phyloP scores from a whole-genome alignment of 2,888 invertebrate genomes.

The Salpingus planirostris region DNA sequence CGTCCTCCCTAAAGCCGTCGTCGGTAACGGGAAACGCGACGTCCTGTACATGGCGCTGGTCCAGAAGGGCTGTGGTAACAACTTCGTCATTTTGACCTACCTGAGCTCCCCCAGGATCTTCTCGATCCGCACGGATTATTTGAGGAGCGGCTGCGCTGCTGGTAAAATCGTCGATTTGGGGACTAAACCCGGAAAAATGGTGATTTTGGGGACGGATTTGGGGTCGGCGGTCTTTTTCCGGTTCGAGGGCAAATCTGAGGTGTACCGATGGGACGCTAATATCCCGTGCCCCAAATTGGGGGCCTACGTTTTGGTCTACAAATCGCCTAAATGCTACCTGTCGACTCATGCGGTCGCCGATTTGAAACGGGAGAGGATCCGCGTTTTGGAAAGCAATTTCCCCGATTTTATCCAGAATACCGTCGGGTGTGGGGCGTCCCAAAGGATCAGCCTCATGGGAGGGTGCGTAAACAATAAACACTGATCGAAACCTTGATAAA shows the following conservation, averaged over 20 bases:
- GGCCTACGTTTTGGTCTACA: conserved; percentile 48
- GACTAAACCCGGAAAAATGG: conserved; percentile 47
- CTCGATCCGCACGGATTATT: conserved; percentile 53
- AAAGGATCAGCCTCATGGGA: conserved; percentile 38
- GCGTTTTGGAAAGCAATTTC: conserved; percentile 55
- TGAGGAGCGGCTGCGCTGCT: conserved; percentile 50
- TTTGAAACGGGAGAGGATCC: conserved; percentile 47
- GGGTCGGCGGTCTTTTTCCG: conserved; percentile 52
- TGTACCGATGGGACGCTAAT: conserved; percentile 51
- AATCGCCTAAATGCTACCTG: conserved; percentile 45
- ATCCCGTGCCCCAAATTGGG: conserved; percentile 15
- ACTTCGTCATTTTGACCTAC: conserved; percentile 54
- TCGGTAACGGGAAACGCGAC: conserved; percentile 47
- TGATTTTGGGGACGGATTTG: conserved; percentile 55
- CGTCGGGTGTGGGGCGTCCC: conserved; percentile 53
- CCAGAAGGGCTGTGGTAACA: conserved; percentile 48
- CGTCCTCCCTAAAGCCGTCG: conserved; percentile 49
- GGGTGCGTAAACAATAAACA: conserved; percentile 21
- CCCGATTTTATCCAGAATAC: conserved; percentile 53
- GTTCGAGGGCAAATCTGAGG: conserved; percentile 49
- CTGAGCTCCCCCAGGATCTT: conserved; percentile 54
- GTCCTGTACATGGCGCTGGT: conserved; percentile 60
- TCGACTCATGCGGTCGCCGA: conserved; percentile 53
- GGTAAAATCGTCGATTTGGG: conserved; percentile 48
- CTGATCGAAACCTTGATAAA: no score